These are phyloP conservation scores for Urechis unicinctus DNA, from an alignment of 2,888 invertebrate species.

Conservation along the genomic window DNA sequence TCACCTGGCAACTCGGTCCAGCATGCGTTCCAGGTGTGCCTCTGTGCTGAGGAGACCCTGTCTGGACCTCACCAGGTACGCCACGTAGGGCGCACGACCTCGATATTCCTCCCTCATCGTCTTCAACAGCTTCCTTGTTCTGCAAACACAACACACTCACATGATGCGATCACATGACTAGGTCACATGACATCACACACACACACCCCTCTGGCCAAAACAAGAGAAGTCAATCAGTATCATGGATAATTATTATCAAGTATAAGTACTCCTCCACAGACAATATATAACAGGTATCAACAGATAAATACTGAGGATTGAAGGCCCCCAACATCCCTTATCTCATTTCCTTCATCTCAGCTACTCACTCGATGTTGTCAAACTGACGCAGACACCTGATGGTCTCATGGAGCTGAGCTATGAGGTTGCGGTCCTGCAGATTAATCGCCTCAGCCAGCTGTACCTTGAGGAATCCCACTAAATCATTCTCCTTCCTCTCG, in stretches of 20 bases:
- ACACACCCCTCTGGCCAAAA: background rate
- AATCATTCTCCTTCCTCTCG: constrained; percentile 31
- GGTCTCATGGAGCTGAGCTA: constrained; percentile 77
- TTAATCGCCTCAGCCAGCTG: constrained; percentile 78
- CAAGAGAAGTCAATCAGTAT: background rate
- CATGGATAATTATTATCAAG: background rate
- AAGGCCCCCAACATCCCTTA: too few relatives aligned
- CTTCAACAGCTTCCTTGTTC: constrained; percentile 67
- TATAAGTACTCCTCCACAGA: background rate
- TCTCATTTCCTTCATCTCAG: too few relatives aligned
- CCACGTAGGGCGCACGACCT: constrained; percentile 70
- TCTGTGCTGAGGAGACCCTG: constrained; percentile 71
- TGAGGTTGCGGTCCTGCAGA: constrained; percentile 68
- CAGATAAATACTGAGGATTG: too few relatives aligned
- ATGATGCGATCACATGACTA: too few relatives aligned
- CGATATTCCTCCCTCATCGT: constrained; percentile 72
- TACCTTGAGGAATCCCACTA: constrained; percentile 42
- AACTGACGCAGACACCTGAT: constrained; percentile 70
- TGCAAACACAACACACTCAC: constrained; percentile 49
- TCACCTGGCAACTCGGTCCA: constrained; percentile 47
- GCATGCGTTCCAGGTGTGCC: constrained; percentile 61
- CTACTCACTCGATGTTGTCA: constrained; percentile 58
- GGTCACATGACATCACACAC: too few relatives aligned
- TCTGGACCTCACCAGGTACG: constrained; percentile 73
- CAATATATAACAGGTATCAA: too few relatives aligned